Evolutionary conservation across 2,888 invertebrate species (phyloP).

Genomic region (Leistus spinibarbis): DNA sequence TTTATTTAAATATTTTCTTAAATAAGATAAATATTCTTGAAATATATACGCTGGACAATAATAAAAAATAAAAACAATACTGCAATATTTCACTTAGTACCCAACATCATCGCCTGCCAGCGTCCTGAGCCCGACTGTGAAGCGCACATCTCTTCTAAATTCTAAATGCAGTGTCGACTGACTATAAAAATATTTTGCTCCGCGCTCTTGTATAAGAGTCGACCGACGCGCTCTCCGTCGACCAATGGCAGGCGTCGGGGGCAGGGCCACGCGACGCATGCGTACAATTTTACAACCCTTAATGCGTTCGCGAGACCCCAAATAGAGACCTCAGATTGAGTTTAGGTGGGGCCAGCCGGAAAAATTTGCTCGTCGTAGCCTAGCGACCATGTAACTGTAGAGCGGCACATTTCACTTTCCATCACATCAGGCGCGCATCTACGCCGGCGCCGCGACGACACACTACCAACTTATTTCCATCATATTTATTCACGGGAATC

Average conservation of each 20-base stretch:
- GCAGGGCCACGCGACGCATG: slow-evolving; percentile 48
- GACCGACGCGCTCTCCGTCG: slow-evolving; percentile 28
- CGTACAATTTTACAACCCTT: slow-evolving; percentile 50
- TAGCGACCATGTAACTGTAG: slow-evolving; percentile 14
- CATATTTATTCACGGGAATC: too few species aligned
- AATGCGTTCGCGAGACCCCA: slow-evolving; percentile 55
- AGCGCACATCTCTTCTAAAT: slow-evolving; percentile 2
- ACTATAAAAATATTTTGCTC: slow-evolving; percentile 23
- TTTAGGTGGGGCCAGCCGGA: slow-evolving; percentile 52
- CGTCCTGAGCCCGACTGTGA: not conserved
- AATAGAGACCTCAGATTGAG: slow-evolving; percentile 54
- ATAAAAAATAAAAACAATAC: not conserved
- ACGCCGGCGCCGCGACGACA: too few species aligned
- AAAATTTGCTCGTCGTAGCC: slow-evolving; percentile 48
- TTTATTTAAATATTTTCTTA: too few species aligned
- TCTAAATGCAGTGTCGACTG: slow-evolving; percentile 8
- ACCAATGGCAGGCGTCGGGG: slow-evolving; percentile 48
- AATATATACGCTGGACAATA: too few species aligned
- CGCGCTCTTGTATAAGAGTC: not conserved
- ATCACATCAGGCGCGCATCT: not conserved
- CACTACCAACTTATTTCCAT: not conserved
- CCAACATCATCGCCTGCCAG: not conserved
- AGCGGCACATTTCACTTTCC: slow-evolving; percentile 39
- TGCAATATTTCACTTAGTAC: too few species aligned
- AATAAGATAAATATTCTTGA: too few species aligned